phyloP scores from a whole-genome alignment of 2,797 vertebrate genomes.

The Sebastes itinus region DNA sequence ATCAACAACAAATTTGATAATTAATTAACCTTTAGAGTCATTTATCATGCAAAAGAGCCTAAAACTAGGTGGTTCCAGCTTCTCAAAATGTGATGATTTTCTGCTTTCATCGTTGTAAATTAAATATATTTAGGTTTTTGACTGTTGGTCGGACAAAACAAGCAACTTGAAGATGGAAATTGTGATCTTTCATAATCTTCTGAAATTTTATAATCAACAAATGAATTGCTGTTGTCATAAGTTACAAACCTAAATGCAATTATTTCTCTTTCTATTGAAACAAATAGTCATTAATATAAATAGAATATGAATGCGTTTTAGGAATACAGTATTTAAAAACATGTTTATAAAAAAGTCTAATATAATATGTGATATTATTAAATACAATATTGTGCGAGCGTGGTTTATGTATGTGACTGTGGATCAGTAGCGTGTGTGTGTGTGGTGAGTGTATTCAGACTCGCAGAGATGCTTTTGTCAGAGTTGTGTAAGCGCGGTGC shows the following conservation, averaged over 20 bases:
- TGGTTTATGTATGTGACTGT: neutral
- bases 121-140: neutral
- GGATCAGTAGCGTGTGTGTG: neutral
- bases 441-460: constrained; percentile 11
- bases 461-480: constrained; percentile 21
- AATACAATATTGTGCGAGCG: neutral
- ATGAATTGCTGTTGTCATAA: neutral
- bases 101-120: neutral
- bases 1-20: neutral
- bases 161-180: neutral
- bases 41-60: neutral
- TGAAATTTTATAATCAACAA: neutral
- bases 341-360: neutral
- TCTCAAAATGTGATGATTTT: neutral
- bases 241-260: neutral
- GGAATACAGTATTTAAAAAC: neutral
- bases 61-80: neutral
- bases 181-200: neutral
- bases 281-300: neutral
- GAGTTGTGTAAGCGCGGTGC: constrained; percentile 43
- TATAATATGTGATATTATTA: neutral
- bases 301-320: neutral
- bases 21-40: neutral
- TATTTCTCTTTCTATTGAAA: neutral
- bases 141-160: neutral